Percentiles rank a stretch among this genome's conserved stretches.
phyloP scores from a whole-genome alignment of 2,888 invertebrate genomes.

The Drosophila atroscutellata region DNA sequence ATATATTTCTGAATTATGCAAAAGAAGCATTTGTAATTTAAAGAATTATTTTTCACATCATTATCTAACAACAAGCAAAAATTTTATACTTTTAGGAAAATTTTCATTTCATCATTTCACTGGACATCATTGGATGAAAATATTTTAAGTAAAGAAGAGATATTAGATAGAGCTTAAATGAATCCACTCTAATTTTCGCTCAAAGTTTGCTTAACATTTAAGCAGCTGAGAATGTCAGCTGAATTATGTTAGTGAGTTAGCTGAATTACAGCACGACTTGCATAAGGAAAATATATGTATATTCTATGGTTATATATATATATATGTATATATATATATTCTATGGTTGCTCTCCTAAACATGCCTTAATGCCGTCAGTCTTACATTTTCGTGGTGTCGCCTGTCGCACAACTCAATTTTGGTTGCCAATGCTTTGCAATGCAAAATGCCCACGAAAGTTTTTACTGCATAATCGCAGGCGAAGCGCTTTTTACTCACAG shows the following conservation, averaged over 20 bases:
- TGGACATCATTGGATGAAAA: slow-evolving; percentile 9
- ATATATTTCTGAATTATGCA: not conserved
- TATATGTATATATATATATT: not conserved
- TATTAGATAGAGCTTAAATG: slow-evolving; percentile 1
- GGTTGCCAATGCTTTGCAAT: slow-evolving; percentile 72
- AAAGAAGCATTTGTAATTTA: not conserved
- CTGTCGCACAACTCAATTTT: slow-evolving; percentile 69
- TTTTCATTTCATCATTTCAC: not conserved
- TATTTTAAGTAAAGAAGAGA: slow-evolving; percentile 27
- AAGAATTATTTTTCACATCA: not conserved
- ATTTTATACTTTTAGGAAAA: accelerated
- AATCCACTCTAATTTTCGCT: slow-evolving; percentile 41
- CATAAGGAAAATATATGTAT: slow-evolving; percentile 9
- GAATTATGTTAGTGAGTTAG: slow-evolving; percentile 45
- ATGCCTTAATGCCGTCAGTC: slow-evolving; percentile 55
- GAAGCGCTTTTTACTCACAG: slow-evolving; percentile 60
- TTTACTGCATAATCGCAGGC: slow-evolving; percentile 79
- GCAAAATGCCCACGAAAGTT: slow-evolving; percentile 72
- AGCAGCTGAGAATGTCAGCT: slow-evolving; percentile 58
- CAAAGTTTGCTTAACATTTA: slow-evolving; percentile 70
- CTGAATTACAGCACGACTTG: slow-evolving; percentile 35
- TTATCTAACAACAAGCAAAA: not conserved
- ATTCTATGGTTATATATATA: no score
- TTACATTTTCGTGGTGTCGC: slow-evolving; percentile 47
- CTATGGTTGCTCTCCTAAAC: slow-evolving; percentile 25